Base-by-base conservation (phyloP, 1,140 invertebrate genomes). In the Eupeodes corollae region DNA sequence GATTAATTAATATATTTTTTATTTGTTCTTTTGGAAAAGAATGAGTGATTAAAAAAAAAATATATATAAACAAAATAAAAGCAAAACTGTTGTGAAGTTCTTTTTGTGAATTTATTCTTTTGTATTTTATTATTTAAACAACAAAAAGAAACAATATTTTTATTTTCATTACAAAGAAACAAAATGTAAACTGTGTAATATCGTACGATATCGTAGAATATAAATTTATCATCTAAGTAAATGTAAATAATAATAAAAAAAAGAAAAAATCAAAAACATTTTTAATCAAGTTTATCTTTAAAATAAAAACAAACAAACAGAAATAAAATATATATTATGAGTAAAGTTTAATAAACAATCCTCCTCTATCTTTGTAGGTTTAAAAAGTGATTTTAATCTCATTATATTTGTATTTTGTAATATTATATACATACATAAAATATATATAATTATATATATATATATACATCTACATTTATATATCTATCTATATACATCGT, bases 371-470 rank as follows among this genome's bases (percentile, higher is more conserved):
- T 37, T n/a, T n/a, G 15, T 37, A 37, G 15, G 12, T 37, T 37
- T n/a, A 37, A 37, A 37, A 13, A 61, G 59, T 61, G 59, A 61
- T 58, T 59, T 59, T 61, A 59, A 61, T 57, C 59, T 59, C 56
- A 58, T 58, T 58, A 48, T 55, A 58, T 34, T 34, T 44, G 43
- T 44, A 44, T 44, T 26, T 26, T 26, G 21, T 26, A 26, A 26
- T 26, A 26, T 26, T 26, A 26, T 26, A 33, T 44, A 33, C 32
- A 44, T 32, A 33, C 43, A 44, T 44, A 44, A 61, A 61, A 58
- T 60, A 59, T 57, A 59, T 60, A 55, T 18, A 16, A 41, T 61
- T 34, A 43, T 52, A 54, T 49, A 56, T 43, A 41, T 54, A 50
- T 50, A 56, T 49, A 51, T 46, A 52, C 44, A 53, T 48, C 38